A percentile compares a stretch with the other conserved stretches of the same genome.
Conservation (phyloP, 1,140 invertebrate species). For the Pseudomyrmex sp. region DNA sequence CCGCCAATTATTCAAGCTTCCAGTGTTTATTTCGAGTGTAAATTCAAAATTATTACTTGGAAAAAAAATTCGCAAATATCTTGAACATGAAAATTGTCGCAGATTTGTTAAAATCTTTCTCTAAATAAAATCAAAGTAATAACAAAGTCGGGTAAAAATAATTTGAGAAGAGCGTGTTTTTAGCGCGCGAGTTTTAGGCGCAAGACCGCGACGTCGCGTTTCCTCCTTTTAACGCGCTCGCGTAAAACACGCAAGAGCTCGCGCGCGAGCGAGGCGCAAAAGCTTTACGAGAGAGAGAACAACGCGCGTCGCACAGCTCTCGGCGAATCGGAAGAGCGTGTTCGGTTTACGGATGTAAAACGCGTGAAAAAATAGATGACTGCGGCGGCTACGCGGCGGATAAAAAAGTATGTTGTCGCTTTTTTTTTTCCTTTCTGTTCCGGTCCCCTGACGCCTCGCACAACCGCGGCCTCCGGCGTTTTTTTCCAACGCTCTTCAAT, state of each 20-base stretch:
- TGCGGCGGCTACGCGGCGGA: not conserved
- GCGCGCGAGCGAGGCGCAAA: not conserved
- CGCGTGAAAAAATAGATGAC: conserved; percentile 32
- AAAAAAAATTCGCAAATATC: not conserved
- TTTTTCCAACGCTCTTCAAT: conserved; percentile 48
- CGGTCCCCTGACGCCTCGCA: no score
- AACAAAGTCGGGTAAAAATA: no score
- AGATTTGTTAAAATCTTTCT: not conserved
- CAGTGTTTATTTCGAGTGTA: no score
- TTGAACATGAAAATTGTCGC: conserved; percentile 31
- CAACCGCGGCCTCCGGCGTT: not conserved
- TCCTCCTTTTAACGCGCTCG: not conserved
- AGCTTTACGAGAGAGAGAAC: not conserved
- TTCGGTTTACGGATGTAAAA: conserved; percentile 43
- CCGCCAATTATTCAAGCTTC: no score
- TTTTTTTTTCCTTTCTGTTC: not conserved
- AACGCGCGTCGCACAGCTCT: not conserved
- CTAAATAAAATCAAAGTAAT: not conserved
- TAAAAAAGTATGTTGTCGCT: conserved; percentile 29
- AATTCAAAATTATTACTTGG: no score
- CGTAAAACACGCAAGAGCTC: not conserved
- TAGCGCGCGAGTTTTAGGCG: no score
- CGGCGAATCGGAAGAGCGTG: not conserved
- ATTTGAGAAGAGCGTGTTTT: no score
- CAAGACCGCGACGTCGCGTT: not conserved